phyloP scores from a whole-genome alignment of 64 coral and sea anemone genomes.

The Montipora efflorescens region DNA sequence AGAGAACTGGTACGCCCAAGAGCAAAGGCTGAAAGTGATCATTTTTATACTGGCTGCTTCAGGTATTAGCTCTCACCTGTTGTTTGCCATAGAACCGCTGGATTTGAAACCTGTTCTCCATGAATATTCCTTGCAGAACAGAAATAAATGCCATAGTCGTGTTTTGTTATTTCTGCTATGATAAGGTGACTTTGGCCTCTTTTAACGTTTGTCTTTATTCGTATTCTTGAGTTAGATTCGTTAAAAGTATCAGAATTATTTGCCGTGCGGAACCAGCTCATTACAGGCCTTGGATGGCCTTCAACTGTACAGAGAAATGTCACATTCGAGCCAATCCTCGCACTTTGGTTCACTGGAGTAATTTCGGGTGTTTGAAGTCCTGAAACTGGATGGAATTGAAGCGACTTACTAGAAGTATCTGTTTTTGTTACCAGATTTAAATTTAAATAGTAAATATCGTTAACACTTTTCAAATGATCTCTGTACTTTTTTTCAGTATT shows the following conservation, averaged over 20 bases:
- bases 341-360: conserved; percentile 9
- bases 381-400: background rate
- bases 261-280: background rate
- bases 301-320: background rate
- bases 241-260: background rate
- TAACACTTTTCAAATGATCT: no score
- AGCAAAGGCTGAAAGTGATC: no score
- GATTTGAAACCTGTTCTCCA: background rate
- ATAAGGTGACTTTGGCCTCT: background rate
- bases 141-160: background rate
- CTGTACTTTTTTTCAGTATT: no score
- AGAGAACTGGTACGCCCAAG: no score
- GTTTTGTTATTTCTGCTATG: background rate
- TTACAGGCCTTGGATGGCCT: background rate
- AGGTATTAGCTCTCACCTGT: background rate
- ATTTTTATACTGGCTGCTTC: no score
- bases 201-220: background rate
- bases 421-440: no score
- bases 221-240: background rate
- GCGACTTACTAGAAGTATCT: background rate
- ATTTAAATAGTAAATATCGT: no score
- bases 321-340: background rate
- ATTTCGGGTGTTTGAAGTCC: background rate
- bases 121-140: background rate
- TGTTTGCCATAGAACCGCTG: background rate